Base-by-base conservation (phyloP, 2,888 invertebrate genomes). In the Clunio marinus region DNA sequence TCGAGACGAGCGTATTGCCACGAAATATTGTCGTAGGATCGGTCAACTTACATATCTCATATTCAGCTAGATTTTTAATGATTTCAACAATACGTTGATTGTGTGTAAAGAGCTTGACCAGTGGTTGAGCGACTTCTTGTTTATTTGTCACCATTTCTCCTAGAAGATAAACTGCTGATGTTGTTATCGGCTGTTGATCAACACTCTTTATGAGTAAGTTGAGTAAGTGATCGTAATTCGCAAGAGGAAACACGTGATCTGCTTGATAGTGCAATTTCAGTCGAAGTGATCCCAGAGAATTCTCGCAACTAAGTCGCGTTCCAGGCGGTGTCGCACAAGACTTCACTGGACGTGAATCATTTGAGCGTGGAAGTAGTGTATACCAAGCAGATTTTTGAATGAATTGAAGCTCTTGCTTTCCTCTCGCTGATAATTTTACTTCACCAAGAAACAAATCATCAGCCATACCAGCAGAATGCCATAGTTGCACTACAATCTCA, bases 21-120 rank as follows among this genome's bases (percentile, higher is more conserved):
- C 95, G 88, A 81, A 95, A 95, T 77, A 95, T 91, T 69, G 93
- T 94, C 71, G 93, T 94, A 63, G 92, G 88, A 80, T 95, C 94
- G 87, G 91, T 92, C 72, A 93, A 86, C 76, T 88, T 89, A n/a
- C 92, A 89, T 76, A 95, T 92, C 81, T 95, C 95, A 72, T 89
- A 87, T 77, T 89, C 87, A 51, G 93, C 93, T 70, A 95, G 83
- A 69, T 88, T 87, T 76, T 86, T 85, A 72, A 95, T 89, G 71
- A 93, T 87, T 70, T 89, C 88, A 73, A 93, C 91, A 74, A 94
- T 87, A 80, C 89, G 88, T 74, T 88, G 88, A 77, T 91, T 88
- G 76, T 93, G 89, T 72, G 92, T 87, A 78, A 94, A 90, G 72
- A 95, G 84, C 73, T 91, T 83, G 71, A 93, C 92, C 68, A 95